A percentile compares a stretch with the other conserved stretches of the same genome.
Evolutionary conservation across 2,797 vertebrate species (phyloP).

Genomic region (Etheostoma nigrum): DNA sequence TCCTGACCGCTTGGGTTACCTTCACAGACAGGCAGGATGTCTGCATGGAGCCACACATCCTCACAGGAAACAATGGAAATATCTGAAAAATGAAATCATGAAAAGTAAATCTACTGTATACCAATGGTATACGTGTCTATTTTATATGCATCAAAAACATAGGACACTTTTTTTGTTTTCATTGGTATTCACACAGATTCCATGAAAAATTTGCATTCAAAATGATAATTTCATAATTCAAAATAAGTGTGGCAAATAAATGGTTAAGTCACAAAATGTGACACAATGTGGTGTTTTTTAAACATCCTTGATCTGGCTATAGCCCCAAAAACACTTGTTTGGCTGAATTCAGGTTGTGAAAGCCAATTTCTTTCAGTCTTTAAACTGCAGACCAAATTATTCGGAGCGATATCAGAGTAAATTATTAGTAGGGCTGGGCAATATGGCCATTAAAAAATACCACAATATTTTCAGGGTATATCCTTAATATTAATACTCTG

Average conservation of each 20-base stretch:
- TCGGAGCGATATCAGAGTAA: no score
- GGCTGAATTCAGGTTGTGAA: not conserved
- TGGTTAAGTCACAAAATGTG: not conserved
- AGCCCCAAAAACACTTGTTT: not conserved
- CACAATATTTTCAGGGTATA: no score
- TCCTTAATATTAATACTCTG: no score
- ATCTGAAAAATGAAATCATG: constrained; percentile 69
- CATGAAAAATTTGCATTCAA: not conserved
- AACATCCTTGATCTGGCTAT: not conserved
- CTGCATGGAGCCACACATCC: constrained; percentile 78
- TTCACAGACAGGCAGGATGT: constrained; percentile 74
- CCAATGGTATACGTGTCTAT: constrained; percentile 16
- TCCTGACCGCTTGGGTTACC: constrained; percentile 74
- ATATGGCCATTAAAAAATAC: no score
- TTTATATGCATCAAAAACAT: not conserved
- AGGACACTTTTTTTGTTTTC: not conserved
- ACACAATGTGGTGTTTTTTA: not conserved
- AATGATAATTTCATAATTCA: not conserved
- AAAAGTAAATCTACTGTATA: constrained; percentile 31
- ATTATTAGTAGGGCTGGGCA: no score
- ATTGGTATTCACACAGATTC: not conserved
- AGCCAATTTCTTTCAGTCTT: no score
- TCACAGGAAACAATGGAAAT: constrained; percentile 73
- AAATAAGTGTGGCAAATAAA: not conserved
- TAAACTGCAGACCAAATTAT: no score